Percentiles rank a stretch among this genome's conserved stretches.
Evolutionary conservation across 2,797 vertebrate genomes (phyloP).

Genomic region (Gastrophryne carolinensis): DNA sequence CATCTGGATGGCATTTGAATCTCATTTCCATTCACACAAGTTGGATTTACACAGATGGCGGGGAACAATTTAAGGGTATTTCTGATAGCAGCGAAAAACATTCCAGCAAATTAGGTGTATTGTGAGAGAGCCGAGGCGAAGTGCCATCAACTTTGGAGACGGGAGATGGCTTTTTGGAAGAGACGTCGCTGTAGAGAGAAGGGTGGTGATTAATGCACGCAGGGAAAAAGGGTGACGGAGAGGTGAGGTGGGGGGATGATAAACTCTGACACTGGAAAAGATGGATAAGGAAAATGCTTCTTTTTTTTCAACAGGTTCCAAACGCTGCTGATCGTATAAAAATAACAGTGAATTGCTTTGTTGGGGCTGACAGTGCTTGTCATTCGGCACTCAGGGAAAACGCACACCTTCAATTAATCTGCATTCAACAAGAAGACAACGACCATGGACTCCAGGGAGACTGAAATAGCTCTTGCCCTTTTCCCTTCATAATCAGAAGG

Average conservation of each 20-base stretch:
- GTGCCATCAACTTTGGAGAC: constrained; percentile 35
- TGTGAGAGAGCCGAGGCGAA: constrained; percentile 43
- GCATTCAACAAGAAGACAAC: constrained; percentile 15
- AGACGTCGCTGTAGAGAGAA: constrained; percentile 18
- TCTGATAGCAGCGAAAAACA: constrained; percentile 74
- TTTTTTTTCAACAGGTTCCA: constrained; percentile 16
- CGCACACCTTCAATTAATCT: constrained; percentile 36
- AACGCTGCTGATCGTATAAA: neutral
- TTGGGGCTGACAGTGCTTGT: constrained; percentile 23
- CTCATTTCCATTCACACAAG: constrained; percentile 74
- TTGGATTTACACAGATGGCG: constrained; percentile 74
- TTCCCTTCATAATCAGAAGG: neutral
- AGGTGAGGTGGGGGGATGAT: neutral
- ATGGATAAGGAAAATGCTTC: constrained; percentile 4
- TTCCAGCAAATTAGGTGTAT: constrained; percentile 70
- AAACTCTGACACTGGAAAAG: constrained; percentile 16
- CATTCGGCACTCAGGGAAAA: neutral
- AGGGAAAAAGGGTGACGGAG: neutral
- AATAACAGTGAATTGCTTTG: constrained; percentile 7
- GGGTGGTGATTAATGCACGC: constrained; percentile 29
- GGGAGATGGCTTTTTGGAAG: constrained; percentile 8
- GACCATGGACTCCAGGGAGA: neutral
- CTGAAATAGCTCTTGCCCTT: constrained; percentile 25
- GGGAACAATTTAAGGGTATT: constrained; percentile 73
- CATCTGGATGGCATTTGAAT: constrained; percentile 80